Percentiles rank a stretch among this genome's conserved stretches.
Evolutionary conservation across 1,140 invertebrate genomes (phyloP).

Genomic region (Drosophila equinoxialis): DNA sequence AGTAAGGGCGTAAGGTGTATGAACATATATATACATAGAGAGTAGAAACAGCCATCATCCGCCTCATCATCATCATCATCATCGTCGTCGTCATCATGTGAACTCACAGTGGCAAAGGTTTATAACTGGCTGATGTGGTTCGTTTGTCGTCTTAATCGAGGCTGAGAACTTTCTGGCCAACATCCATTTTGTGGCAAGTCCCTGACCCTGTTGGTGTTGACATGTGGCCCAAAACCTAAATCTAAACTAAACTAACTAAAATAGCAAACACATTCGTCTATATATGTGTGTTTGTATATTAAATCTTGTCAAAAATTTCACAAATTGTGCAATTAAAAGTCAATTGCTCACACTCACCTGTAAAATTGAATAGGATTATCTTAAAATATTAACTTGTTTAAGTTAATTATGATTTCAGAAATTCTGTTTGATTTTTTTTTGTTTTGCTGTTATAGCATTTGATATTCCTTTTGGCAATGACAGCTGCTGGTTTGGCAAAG

Average conservation of each 20-base stretch:
- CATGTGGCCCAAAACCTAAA: constrained; percentile 43
- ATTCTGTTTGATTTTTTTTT: neutral
- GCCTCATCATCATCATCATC: constrained; percentile 22
- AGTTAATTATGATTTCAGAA: neutral
- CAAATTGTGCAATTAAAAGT: constrained; percentile 69
- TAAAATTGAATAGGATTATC: neutral
- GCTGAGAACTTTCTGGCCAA: constrained; percentile 51
- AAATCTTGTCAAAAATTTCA: constrained; percentile 37
- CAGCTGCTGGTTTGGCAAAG: constrained; percentile 14
- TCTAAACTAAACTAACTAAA: constrained; percentile 55
- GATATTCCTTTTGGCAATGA: neutral
- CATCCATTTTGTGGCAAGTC: constrained; percentile 36
- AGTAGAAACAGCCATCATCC: neutral
- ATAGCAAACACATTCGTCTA: constrained; percentile 44
- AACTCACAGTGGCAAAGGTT: constrained; percentile 50
- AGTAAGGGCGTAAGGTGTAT: constrained; percentile 18
- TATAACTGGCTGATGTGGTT: constrained; percentile 62
- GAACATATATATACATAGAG: constrained; percentile 12
- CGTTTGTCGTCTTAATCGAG: constrained; percentile 75
- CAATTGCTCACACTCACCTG: constrained; percentile 32
- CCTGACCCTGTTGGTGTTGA: constrained; percentile 50
- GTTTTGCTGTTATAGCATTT: neutral
- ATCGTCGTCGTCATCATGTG: constrained; percentile 34
- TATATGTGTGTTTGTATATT: constrained; percentile 9
- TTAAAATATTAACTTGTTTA: neutral